phyloP scores from a whole-genome alignment of 2,113 vertebrate species.

The Panthera tigris region DNA sequence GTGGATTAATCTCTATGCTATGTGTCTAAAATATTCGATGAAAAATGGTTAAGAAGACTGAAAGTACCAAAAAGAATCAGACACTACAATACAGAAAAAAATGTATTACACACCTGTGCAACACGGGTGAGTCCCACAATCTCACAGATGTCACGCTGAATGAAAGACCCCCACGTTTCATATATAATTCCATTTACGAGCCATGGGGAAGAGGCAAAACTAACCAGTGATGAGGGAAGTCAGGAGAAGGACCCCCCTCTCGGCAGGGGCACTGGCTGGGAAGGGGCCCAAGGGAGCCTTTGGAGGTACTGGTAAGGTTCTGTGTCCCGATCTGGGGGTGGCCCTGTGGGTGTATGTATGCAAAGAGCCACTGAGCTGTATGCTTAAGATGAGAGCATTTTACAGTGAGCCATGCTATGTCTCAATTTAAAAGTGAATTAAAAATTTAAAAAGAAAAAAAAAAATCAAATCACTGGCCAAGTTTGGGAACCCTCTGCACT shows the following conservation, averaged over 20 bases:
- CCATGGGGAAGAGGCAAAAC: neutral
- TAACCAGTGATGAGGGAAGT: neutral
- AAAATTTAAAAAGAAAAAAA: neutral
- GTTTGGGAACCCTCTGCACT: neutral
- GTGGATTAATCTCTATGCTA: neutral
- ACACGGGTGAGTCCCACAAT: neutral
- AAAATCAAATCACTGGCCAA: neutral
- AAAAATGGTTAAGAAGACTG: neutral
- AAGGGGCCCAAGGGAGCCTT: neutral
- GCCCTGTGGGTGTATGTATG: accelerated
- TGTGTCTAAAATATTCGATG: neutral
- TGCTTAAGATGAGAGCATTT: no score
- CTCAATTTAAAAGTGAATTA: neutral
- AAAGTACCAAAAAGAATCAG: neutral
- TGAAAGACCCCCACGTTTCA: neutral
- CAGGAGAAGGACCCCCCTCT: neutral
- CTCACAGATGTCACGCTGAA: neutral
- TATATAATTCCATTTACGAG: accelerated
- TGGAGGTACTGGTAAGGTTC: neutral
- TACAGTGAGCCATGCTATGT: neutral
- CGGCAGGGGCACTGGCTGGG: accelerated
- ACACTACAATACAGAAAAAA: neutral
- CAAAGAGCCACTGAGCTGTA: neutral
- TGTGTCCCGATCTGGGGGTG: no score
- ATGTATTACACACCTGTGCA: neutral